These are phyloP conservation scores for Baronia brevicornis DNA, from an alignment of 2,888 invertebrate genomes.

Conservation along the genomic window DNA sequence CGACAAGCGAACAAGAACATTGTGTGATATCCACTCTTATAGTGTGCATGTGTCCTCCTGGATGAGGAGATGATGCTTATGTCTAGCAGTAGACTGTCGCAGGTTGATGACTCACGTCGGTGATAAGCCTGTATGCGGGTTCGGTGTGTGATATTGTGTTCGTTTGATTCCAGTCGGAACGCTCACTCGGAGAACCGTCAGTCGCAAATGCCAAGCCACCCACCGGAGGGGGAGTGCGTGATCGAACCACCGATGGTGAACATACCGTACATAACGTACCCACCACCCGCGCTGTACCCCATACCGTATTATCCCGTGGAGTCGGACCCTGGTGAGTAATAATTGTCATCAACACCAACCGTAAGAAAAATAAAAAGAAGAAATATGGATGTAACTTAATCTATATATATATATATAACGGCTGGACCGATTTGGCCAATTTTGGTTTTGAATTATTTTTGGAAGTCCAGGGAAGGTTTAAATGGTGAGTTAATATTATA, in stretches of 20 bases:
- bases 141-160: background rate
- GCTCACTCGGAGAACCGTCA: slow-evolving; percentile 28
- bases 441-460: too few species aligned
- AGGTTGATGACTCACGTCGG: too few species aligned
- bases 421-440: too few species aligned
- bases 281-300: slow-evolving; percentile 62
- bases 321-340: slow-evolving; percentile 47
- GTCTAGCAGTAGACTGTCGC: too few species aligned
- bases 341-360: background rate
- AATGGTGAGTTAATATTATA: too few species aligned
- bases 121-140: background rate
- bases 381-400: background rate
- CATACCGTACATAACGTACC: slow-evolving; percentile 62
- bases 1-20: too few species aligned
- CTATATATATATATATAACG: background rate
- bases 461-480: too few species aligned
- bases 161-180: slow-evolving; percentile 34
- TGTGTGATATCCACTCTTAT: too few species aligned
- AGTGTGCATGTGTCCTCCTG: too few species aligned
- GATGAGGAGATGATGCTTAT: too few species aligned
- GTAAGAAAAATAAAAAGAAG: too few species aligned
- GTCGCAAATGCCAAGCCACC: slow-evolving; percentile 16
- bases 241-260: slow-evolving; percentile 41
- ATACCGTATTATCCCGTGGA: slow-evolving; percentile 61
- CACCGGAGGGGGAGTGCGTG: slow-evolving; percentile 21